Conservation (phyloP, 2,888 invertebrate species). For the Oxystoma pomonae region DNA sequence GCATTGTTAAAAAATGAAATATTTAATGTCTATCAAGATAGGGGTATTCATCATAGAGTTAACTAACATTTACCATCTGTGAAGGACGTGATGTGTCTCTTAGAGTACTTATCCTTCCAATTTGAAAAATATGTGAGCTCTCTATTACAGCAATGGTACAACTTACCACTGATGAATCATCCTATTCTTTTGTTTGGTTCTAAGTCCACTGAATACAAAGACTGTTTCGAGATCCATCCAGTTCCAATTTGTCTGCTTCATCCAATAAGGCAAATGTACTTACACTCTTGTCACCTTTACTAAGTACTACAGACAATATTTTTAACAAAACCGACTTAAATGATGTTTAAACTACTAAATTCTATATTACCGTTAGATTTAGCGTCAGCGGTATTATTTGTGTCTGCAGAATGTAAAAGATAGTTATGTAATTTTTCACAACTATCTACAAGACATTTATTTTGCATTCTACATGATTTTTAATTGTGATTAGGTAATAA, state of each 20-base stretch:
- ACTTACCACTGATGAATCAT: slow-evolving; percentile 4
- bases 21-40: too few species aligned
- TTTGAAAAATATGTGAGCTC: slow-evolving; percentile 2
- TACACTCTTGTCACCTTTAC: background rate
- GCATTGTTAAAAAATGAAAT: too few species aligned
- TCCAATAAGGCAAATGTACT: slow-evolving; percentile 11
- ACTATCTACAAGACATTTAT: background rate
- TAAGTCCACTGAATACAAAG: slow-evolving; percentile 14
- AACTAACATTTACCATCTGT: too few species aligned
- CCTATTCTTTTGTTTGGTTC: slow-evolving; percentile 1
- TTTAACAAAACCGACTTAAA: slow-evolving; percentile 10
- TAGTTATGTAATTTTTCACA: background rate
- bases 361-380: background rate
- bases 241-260: slow-evolving; percentile 5
- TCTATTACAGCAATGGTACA: slow-evolving; percentile 1
- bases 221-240: slow-evolving; percentile 5
- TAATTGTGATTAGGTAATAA: background rate
- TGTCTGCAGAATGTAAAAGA: background rate
- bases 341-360: slow-evolving; percentile 2
- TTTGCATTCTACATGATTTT: background rate
- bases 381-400: background rate
- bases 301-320: slow-evolving; percentile 4
- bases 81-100: background rate
- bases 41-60: too few species aligned
- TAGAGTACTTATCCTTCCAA: slow-evolving; percentile 1